phyloP scores from a whole-genome alignment of 2,113 vertebrate species.

The Corythornis madagascariensis region DNA sequence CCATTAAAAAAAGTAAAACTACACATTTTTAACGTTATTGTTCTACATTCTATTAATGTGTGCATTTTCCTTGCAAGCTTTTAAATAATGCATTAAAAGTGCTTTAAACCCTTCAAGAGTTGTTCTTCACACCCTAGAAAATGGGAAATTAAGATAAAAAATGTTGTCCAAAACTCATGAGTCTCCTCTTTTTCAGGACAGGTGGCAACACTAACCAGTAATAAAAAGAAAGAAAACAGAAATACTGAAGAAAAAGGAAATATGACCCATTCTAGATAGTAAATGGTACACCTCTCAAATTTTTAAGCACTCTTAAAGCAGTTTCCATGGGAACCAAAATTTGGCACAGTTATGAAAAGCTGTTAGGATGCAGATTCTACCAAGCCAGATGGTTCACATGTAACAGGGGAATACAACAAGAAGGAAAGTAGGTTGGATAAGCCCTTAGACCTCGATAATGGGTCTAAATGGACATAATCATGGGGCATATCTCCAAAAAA shows the following conservation, averaged over 20 bases:
- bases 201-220: not conserved
- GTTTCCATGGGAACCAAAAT: conserved; percentile 75
- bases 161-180: not conserved
- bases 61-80: not conserved
- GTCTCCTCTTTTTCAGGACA: not conserved
- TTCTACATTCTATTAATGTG: not conserved
- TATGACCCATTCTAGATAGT: not conserved
- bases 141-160: not conserved
- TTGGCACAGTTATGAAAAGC: conserved; percentile 65
- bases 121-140: not conserved
- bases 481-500: conserved; percentile 20
- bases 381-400: conserved; percentile 68
- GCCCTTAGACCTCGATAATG: conserved; percentile 36
- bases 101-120: not conserved
- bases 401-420: conserved; percentile 30
- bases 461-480: conserved; percentile 43
- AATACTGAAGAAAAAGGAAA: not conserved
- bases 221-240: conserved; percentile 7
- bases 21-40: not conserved
- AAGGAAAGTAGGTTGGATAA: conserved; percentile 34
- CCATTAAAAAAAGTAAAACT: not conserved
- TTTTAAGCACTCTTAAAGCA: conserved; percentile 59
- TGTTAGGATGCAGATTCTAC: conserved; percentile 54
- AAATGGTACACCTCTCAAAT: conserved; percentile 47
- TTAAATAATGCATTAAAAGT: not conserved